Evolutionary conservation across 1,140 invertebrate genomes (phyloP), one percentile per base, ranked within the genome.

Genomic region (Drosophila truncata): DNA sequence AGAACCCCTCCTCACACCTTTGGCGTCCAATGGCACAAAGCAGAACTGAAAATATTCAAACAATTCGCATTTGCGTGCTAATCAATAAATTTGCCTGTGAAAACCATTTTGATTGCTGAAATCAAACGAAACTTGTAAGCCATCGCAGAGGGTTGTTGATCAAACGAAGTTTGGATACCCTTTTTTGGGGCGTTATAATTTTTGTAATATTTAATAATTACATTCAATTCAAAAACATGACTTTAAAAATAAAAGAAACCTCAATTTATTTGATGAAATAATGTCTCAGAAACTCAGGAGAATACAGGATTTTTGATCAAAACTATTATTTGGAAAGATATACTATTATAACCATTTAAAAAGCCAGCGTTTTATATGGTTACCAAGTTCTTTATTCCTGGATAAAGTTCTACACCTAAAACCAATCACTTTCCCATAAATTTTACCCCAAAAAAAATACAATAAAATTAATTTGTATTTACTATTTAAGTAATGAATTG

Each of bases 61-160:
- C 84, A 87, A 87, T 87, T 87, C 84, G 69, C 84, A 87, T 87
- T 87, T 90, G 84, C 72, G 77, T 87, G 84, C 87, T 88, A 90
- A 87, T 87, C 84, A 87, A 90, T 88, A 87, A 87, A 87, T 87
- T 87, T 87, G 84, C 75, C 72, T 88, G 84, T 80, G 84, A 87
- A 88, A 87, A 87, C 83, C 83, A 87, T 88, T 87, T 87, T 74
- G 83, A 88, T 87, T 73, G 77, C 82, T 78, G 67, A 79, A 88
- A 58, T 71, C 69, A 49, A 72, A 71, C 44, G 67, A 37, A 72
- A 72, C 69, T 72, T 49, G 69, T 59, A 71, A 49, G 65, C 7
- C 1, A 11, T 59, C 13, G 0, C 4, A 5, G 10, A 16, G 6
- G 5, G 10, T n/a, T n/a, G 42, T 16, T 31, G 3, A 1, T 7